These are phyloP conservation scores for Cirrhinus mrigala DNA, from an alignment of 2,797 vertebrate species.

Conservation along the genomic window DNA sequence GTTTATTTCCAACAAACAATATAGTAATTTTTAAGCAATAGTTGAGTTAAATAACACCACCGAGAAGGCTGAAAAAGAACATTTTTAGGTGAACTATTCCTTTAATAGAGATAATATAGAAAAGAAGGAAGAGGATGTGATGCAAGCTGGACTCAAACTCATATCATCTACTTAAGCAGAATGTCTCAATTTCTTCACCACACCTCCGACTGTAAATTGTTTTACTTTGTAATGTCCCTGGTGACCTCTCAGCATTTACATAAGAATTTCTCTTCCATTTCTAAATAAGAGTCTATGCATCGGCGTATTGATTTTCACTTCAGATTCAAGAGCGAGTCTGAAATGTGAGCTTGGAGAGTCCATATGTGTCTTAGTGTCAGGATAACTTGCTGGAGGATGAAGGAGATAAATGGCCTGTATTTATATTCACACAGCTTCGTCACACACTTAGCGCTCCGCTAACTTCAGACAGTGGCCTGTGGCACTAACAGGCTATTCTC, in stretches of 20 bases:
- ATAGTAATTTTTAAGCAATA: no score
- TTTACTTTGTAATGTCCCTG: neutral
- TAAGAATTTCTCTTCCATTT: slow-evolving; percentile 4
- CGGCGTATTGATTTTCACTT: slow-evolving; percentile 28
- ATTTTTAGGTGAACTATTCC: no score
- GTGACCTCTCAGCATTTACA: slow-evolving; percentile 20
- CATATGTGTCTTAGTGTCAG: slow-evolving; percentile 44
- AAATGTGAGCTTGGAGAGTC: slow-evolving; percentile 33
- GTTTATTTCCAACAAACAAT: no score
- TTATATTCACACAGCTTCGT: slow-evolving; percentile 64
- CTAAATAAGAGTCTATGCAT: neutral
- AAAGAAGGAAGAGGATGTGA: neutral
- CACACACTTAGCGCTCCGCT: slow-evolving; percentile 19
- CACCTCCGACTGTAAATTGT: neutral
- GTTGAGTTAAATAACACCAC: no score
- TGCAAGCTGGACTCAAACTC: neutral
- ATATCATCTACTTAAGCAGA: neutral
- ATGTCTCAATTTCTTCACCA: neutral
- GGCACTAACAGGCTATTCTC: slow-evolving; percentile 61
- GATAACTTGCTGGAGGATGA: slow-evolving; percentile 53
- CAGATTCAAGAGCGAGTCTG: slow-evolving; percentile 22
- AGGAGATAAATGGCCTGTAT: slow-evolving; percentile 65
- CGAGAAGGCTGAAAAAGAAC: no score
- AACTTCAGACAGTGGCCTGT: slow-evolving; percentile 55
- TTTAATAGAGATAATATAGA: no score